These are phyloP conservation scores for Chrysolina haemoptera DNA, from an alignment of 2,888 invertebrate genomes.

Conservation along the genomic window DNA sequence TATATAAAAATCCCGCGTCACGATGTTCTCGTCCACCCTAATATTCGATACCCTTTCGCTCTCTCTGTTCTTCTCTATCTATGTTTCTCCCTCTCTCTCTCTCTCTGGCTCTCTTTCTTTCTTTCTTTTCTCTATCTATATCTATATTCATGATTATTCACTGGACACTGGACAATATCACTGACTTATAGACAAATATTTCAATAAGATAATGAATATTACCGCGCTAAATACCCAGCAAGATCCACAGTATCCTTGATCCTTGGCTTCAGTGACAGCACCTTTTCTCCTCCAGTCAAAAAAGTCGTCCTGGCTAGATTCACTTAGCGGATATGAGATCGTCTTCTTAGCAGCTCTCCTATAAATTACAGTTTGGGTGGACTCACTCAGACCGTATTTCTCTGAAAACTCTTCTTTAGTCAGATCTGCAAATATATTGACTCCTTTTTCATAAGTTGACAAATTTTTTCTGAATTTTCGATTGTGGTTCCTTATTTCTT, in stretches of 20 bases:
- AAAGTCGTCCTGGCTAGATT: not conserved
- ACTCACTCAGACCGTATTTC: not conserved
- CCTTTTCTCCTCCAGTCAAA: constrained; percentile 16
- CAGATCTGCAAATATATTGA: constrained; percentile 48
- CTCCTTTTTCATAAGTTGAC: constrained; percentile 38
- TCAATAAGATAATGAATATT: not conserved
- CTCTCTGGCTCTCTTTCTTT: too few species aligned
- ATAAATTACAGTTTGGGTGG: not conserved
- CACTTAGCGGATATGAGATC: not conserved
- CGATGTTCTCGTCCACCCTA: too few species aligned
- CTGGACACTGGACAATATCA: too few species aligned
- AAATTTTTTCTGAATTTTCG: constrained; percentile 42
- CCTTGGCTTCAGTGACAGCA: constrained; percentile 2
- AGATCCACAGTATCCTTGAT: constrained; percentile 17
- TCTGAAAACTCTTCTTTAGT: constrained; percentile 39
- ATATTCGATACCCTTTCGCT: too few species aligned
- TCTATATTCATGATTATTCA: too few species aligned
- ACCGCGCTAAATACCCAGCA: constrained; percentile 21
- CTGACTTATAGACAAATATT: too few species aligned
- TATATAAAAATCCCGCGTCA: too few species aligned
- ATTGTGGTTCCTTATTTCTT: constrained; percentile 44
- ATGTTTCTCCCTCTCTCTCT: too few species aligned
- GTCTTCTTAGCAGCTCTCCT: not conserved
- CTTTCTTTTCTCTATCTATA: too few species aligned
- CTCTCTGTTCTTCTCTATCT: too few species aligned